Base-by-base conservation (phyloP, 2,797 vertebrate genomes). In the Hybognathus amarus region DNA sequence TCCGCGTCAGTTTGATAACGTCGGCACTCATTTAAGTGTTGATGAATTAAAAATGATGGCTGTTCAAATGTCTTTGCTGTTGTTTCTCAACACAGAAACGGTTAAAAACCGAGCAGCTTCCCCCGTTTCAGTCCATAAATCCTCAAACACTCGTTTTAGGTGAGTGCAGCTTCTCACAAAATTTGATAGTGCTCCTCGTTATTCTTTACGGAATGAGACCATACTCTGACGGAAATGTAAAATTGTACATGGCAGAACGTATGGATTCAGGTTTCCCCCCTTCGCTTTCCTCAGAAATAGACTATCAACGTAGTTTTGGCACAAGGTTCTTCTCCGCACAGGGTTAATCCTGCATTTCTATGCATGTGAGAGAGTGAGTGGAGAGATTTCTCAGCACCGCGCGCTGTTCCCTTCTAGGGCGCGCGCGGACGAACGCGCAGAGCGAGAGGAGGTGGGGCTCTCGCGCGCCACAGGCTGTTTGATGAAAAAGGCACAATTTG, bases 401-500 rank as follows among this genome's bases (percentile, higher is more conserved):
- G 91, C 89, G 89, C 89, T 89, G 82, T 88, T 87, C 82, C 89
- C 90, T 88, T 87, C 89, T 82, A 88, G 88, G 88, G 91, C 90
- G 87, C 86, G 89, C 90, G 50, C 52, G 56, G 61, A 91, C 92
- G 90, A 90, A 91, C 80, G 71, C 71, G 50, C 47, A n/a, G 89
- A 92, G 91, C 91, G 90, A 90, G 93, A 92, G 91, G 91, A 93
- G 93, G 93, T 90, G 94, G 93, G 92, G 93, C 94, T 92, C 91
- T 54, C 89, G 89, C 77, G 77, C 63, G 83, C 86, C 81, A 83
- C 81, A 80, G 84, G 84, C 87, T 87, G 84, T 85, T 82, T 84
- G 79, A 83, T 71, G 74, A 66, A 79, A 83, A 78, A 74, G 70
- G 40, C 75, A 40, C 69, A 85, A 77, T 86, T 86, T 63, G 82